Base-by-base conservation (phyloP, 92 coral and sea anemone species). In the Epizoanthus ramosus region DNA sequence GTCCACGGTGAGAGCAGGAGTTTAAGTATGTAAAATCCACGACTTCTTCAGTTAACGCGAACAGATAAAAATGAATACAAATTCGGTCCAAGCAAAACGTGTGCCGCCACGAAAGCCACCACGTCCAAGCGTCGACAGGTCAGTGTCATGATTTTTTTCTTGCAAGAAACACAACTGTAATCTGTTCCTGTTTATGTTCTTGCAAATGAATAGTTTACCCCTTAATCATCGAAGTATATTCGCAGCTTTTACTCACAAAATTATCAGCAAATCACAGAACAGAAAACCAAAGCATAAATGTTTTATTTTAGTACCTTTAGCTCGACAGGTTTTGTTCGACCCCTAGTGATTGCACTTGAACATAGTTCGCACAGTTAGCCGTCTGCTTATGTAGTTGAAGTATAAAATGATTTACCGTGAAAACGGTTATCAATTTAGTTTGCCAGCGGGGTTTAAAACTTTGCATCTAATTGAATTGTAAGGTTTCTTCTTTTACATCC, bases 121-220 rank as follows among this genome's bases (percentile, higher is more conserved):
- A 13, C 69, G 82, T 5, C 82, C 82, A 39, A 77, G 82, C 41
- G 63, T 77, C 6, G 53, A 77, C 61, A 77, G 82, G 82, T 77
- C 82, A 77, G 82, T 77, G 43, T 21, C 23, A 41, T 4, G 16
- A 37, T 37, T 61, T 56, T 60, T 77, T 50, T 50, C 54, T 50
- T 50, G 3, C 54, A 50, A 50, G 54, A 50, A 50, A 50, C 15
- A 10, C 13, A 50, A 50, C 54, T 12, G 54, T 50, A 10, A 60
- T 77, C 60, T 77, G 71, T 43, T 59, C 81, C 17, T 75, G 57
- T 59, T 2, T 50, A 10, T 75, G 10, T 75, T 37, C 69, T 14
- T 37, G 15, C 10, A 23, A 28, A 19, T 77, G 17, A 31, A 61
- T 19, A 12, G 57, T 77, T 37, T 61, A 63, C 41, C 63, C 10